These are phyloP conservation scores for Gymnothorax javanicus DNA, from an alignment of 2,797 vertebrate genomes.

Conservation along the genomic window DNA sequence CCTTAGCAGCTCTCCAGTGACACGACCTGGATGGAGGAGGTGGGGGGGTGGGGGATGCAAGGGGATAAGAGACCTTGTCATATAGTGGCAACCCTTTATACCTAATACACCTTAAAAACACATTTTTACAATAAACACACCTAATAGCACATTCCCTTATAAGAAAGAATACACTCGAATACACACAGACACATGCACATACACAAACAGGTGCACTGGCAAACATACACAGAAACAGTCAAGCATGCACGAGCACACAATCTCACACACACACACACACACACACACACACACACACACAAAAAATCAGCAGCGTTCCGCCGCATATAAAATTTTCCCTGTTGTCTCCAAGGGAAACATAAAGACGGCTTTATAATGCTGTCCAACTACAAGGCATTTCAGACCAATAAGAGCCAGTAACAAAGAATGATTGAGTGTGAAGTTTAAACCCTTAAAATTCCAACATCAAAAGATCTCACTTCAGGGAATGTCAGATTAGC, in stretches of 20 bases:
- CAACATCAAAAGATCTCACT: not conserved
- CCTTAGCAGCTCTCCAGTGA: not conserved
- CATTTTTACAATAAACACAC: not conserved
- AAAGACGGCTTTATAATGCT: not conserved
- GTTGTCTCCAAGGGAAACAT: not conserved
- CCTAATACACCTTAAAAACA: not conserved
- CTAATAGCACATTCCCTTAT: not conserved
- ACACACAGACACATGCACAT: not conserved
- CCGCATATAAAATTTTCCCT: not conserved
- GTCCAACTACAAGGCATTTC: constrained; percentile 4
- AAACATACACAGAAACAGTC: not conserved
- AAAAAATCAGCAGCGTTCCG: not conserved
- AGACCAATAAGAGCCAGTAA: not conserved
- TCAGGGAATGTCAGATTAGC: not conserved
- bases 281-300: not conserved
- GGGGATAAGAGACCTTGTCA: not conserved
- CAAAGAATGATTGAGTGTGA: not conserved
- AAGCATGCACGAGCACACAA: no score
- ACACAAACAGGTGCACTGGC: not conserved
- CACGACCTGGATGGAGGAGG: not conserved
- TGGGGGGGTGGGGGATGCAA: not conserved
- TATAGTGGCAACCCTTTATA: not conserved
- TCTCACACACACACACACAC: not conserved
- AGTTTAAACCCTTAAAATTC: not conserved
- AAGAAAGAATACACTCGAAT: no score